A percentile compares a stretch with the other conserved stretches of the same genome.
Conservation (phyloP, 2,888 invertebrate species). For the Fragum sueziense region DNA sequence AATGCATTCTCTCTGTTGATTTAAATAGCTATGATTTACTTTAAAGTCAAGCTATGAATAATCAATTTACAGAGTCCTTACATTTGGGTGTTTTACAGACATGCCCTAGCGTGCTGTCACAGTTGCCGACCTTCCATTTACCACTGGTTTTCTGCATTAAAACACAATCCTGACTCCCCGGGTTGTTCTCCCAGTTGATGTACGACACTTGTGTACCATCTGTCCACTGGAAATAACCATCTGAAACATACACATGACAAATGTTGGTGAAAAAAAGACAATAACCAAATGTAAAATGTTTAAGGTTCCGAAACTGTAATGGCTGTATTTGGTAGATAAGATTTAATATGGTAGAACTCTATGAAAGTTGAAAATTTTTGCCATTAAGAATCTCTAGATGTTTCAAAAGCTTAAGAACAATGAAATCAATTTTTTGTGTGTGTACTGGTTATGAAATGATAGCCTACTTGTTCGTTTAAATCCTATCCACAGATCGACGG, state of each 20-base stretch:
- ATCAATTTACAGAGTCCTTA: constrained; percentile 39
- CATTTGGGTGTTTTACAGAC: constrained; percentile 67
- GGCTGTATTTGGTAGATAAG: too few relatives aligned
- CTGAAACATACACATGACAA: too few relatives aligned
- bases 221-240: constrained; percentile 66
- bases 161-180: constrained; percentile 39
- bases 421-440: too few relatives aligned
- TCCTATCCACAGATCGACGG: constrained; percentile 49
- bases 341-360: neutral
- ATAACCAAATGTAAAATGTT: too few relatives aligned
- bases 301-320: too few relatives aligned
- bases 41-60: neutral
- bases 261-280: too few relatives aligned
- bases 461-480: constrained; percentile 44
- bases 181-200: constrained; percentile 63
- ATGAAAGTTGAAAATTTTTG: too few relatives aligned
- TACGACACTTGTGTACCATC: constrained; percentile 63
- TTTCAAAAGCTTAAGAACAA: too few relatives aligned
- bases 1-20: too few relatives aligned
- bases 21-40: neutral
- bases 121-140: constrained; percentile 65
- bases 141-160: constrained; percentile 44
- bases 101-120: constrained; percentile 51
- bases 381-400: too few relatives aligned
- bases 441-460: too few relatives aligned